These are phyloP conservation scores for Pelodytes ibericus DNA, from an alignment of 2,797 vertebrate species.

Conservation along the genomic window DNA sequence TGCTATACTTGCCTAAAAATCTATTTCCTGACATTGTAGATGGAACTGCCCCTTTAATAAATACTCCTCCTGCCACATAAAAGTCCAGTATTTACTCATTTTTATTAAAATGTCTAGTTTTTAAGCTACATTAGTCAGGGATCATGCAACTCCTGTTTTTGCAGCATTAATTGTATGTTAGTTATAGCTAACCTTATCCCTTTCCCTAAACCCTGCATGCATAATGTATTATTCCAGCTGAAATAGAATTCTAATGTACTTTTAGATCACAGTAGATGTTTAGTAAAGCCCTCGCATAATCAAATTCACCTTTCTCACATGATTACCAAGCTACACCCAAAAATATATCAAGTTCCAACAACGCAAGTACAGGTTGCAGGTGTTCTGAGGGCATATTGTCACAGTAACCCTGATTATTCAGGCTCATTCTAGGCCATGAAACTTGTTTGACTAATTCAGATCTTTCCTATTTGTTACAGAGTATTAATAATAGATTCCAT, in stretches of 20 bases:
- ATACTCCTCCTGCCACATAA: background rate
- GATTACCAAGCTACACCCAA: background rate
- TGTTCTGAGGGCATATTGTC: background rate
- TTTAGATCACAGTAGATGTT: background rate
- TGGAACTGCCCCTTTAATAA: background rate
- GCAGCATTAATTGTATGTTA: background rate
- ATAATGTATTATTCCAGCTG: background rate
- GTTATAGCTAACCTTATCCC: too few relatives aligned
- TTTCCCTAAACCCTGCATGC: too few relatives aligned
- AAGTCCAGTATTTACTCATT: background rate
- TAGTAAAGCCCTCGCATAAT: background rate
- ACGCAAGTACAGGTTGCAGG: background rate
- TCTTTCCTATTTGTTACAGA: background rate
- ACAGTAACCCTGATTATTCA: background rate
- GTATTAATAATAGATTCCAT: too few relatives aligned
- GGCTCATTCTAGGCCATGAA: background rate
- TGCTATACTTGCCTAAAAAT: too few relatives aligned
- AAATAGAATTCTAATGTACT: background rate
- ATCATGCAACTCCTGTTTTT: background rate
- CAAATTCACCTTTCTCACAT: background rate
- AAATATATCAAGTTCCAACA: background rate
- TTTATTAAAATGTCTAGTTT: too few relatives aligned
- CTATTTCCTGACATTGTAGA: too few relatives aligned
- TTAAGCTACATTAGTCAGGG: too few relatives aligned
- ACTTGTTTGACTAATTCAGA: background rate